Base-by-base conservation (phyloP, 2,888 invertebrate species). In the Malthinus flaveolus region DNA sequence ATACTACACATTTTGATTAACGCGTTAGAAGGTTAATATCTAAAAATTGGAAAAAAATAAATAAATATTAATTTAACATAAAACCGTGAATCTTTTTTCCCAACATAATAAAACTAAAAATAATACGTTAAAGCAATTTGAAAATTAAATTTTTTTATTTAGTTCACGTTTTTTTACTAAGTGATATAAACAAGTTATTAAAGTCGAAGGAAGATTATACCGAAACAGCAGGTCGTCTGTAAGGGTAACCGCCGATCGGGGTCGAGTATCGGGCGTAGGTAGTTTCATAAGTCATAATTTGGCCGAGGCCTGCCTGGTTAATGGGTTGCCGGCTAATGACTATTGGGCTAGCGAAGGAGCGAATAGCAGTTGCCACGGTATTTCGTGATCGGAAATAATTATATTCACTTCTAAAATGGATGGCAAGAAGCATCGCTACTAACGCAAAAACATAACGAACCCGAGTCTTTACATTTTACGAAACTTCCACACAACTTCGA, bases 341-440 rank as follows among this genome's bases (percentile, higher is more conserved):
- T 72, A 74, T 74, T 74, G 74, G 74, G 68, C 70, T 70, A 71
- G 67, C 61, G 69, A 68, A 66, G 63, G 68, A 71, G 68, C 74
- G 74, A 74, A 74, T 74, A 67, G 73, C 69, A 62, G 69, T 68
- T 67, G 70, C 66, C 69, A 68, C 70, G 70, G 71, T 72, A 71
- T 73, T 72, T 68, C 73, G 74, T 74, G 74, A 73, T 73, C 73
- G 73, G 73, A 73, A 74, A 74, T 73, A 73, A 74, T 74, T 74
- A 74, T 72, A 71, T 83, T 52, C 80, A 82, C 71, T 72, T 81
- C 8, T 82, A 82, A 71, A 74, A 83, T 64, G 82, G 80, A 1
- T 65, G 82, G 48, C 56, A 53, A 61, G 61, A 59, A 58, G 51
- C 59, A 55, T 55, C 59, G 59, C 59, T 55, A 59, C 55, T 55